Conservation (phyloP, 2,113 vertebrate species). For the Xenopus borealis region DNA sequence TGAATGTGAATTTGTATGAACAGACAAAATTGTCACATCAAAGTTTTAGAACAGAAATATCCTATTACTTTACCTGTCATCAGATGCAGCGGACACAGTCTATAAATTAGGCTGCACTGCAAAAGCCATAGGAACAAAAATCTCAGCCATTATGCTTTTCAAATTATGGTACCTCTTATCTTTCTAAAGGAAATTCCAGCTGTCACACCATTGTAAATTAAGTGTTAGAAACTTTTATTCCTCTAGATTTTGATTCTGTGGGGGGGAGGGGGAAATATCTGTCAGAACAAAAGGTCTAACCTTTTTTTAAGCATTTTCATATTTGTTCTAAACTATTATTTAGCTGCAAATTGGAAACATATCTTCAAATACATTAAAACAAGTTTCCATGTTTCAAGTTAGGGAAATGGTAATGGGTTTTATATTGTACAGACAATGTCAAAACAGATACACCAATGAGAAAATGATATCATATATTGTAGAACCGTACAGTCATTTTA, state of each 20-base stretch:
- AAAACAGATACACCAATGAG: constrained; percentile 16
- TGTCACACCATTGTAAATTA: constrained; percentile 38
- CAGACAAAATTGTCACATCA: constrained; percentile 28
- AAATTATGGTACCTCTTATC: constrained; percentile 39
- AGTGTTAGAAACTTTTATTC: constrained; percentile 34
- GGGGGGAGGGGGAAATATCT: neutral
- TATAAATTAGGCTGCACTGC: constrained; percentile 22
- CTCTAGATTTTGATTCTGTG: constrained; percentile 17
- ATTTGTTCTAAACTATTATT: constrained; percentile 26
- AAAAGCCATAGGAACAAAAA: constrained; percentile 33
- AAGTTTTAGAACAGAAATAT: constrained; percentile 33
- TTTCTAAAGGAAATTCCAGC: constrained; percentile 10
- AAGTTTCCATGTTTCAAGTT: constrained; percentile 11
- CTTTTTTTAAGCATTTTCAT: neutral
- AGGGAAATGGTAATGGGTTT: constrained; percentile 6
- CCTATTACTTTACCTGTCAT: constrained; percentile 39
- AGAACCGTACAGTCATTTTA: no score
- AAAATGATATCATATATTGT: constrained; percentile 3
- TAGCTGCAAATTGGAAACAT: constrained; percentile 24
- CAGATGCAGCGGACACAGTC: constrained; percentile 19
- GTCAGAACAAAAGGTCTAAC: constrained; percentile 16
- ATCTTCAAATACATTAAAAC: constrained; percentile 19
- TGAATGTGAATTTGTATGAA: constrained; percentile 16
- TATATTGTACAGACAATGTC: constrained; percentile 21
- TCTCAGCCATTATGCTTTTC: neutral